Conservation (phyloP, 2,113 vertebrate genomes). For the Agapornis roseicollis region DNA sequence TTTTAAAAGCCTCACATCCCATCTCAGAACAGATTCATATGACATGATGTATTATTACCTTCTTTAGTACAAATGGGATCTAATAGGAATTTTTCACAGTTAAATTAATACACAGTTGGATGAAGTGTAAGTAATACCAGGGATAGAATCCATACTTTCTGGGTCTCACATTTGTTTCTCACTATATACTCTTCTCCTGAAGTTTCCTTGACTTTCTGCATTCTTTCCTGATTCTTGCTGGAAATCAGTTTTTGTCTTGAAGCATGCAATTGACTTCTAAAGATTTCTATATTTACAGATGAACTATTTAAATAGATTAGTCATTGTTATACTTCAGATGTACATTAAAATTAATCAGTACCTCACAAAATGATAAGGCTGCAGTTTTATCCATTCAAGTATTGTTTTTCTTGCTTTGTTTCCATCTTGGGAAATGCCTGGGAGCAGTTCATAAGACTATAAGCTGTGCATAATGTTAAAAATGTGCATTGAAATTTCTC, state of each 20-base stretch:
- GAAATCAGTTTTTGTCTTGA: background rate
- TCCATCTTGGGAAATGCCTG: background rate
- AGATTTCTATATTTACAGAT: background rate
- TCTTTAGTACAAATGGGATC: background rate
- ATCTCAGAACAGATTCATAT: background rate
- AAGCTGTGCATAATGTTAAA: background rate
- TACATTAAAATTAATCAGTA: background rate
- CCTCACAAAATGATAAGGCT: background rate
- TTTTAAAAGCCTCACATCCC: background rate
- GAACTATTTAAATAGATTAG: background rate
- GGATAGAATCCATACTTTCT: background rate
- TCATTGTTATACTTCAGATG: background rate
- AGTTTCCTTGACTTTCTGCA: background rate
- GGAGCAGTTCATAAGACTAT: background rate
- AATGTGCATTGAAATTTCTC: background rate
- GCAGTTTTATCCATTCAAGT: background rate
- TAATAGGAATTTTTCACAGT: background rate
- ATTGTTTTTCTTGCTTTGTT: constrained; percentile 19
- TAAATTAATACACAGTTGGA: background rate
- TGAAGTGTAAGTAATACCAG: background rate
- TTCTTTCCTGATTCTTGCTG: background rate
- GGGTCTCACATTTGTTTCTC: background rate
- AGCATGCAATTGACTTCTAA: background rate
- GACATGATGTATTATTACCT: background rate
- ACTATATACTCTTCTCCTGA: background rate